Percentiles rank a stretch among this genome's conserved stretches.
Conservation (phyloP, 2,888 invertebrate species). For the Neuroscelio doddi region DNA sequence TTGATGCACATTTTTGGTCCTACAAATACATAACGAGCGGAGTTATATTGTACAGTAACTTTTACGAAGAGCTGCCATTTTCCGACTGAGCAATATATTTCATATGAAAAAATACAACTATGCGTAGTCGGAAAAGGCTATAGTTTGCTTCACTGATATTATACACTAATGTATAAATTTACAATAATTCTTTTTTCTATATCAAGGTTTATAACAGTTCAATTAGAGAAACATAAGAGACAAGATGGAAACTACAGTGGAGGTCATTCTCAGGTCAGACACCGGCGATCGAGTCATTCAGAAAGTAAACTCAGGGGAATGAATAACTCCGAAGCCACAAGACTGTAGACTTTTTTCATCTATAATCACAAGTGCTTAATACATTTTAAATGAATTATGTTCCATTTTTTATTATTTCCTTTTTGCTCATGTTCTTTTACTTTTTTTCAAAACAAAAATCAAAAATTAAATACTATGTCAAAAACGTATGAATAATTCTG, state of each 20-base stretch:
- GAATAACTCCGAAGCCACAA: constrained; percentile 62
- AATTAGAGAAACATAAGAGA: constrained; percentile 64
- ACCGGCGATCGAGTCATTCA: constrained; percentile 68
- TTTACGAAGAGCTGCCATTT: no score
- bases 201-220: constrained; percentile 56
- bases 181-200: constrained; percentile 50
- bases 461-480: no score
- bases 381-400: constrained; percentile 28
- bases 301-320: constrained; percentile 62
- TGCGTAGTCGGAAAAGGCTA: no score
- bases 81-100: no score
- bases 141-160: neutral
- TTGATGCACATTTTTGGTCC: no score
- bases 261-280: constrained; percentile 57
- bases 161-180: neutral
- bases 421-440: no score
- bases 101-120: no score
- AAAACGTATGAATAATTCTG: no score
- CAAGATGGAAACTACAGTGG: constrained; percentile 55
- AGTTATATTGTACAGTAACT: no score
- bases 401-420: constrained; percentile 3
- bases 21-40: no score
- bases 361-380: constrained; percentile 29
- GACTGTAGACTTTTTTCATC: constrained; percentile 55
- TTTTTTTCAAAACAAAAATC: no score